phyloP scores from a whole-genome alignment of 2,888 invertebrate species.

The Hybos culiciformis region DNA sequence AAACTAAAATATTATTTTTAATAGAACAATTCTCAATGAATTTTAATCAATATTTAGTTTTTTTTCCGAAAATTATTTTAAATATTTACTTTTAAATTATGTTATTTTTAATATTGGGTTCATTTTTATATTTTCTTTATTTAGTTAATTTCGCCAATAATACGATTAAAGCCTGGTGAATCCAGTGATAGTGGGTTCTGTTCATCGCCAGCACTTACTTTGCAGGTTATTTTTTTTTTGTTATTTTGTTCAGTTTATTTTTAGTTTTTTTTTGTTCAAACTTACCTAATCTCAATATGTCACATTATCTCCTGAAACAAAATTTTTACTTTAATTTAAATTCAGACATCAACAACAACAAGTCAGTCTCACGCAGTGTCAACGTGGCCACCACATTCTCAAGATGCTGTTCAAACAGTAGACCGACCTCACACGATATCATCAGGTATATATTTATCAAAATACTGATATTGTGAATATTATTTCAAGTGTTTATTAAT shows the following conservation, averaged over 20 bases:
- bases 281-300: not conserved
- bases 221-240: conserved; percentile 37
- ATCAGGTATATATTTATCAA: conserved; percentile 41
- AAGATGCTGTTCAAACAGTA: conserved; percentile 42
- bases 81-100: conserved; percentile 18
- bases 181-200: conserved; percentile 39
- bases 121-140: conserved; percentile 26
- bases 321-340: conserved; percentile 3
- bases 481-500: not conserved
- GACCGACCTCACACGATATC: conserved; percentile 90
- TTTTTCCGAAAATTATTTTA: conserved; percentile 11
- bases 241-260: conserved; percentile 28
- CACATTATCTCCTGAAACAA: not conserved
- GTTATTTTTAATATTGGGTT: conserved; percentile 7
- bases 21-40: not conserved
- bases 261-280: conserved; percentile 12
- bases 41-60: conserved; percentile 1
- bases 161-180: conserved; percentile 42
- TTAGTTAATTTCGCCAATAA: conserved; percentile 43
- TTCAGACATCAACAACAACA: conserved; percentile 40
- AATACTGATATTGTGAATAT: not conserved
- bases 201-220: conserved; percentile 37
- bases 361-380: conserved; percentile 35
- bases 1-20: conserved; percentile 7
- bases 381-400: conserved; percentile 38